These are phyloP conservation scores for Argyresthia albistria DNA, from an alignment of 2,888 invertebrate species.

Conservation along the genomic window DNA sequence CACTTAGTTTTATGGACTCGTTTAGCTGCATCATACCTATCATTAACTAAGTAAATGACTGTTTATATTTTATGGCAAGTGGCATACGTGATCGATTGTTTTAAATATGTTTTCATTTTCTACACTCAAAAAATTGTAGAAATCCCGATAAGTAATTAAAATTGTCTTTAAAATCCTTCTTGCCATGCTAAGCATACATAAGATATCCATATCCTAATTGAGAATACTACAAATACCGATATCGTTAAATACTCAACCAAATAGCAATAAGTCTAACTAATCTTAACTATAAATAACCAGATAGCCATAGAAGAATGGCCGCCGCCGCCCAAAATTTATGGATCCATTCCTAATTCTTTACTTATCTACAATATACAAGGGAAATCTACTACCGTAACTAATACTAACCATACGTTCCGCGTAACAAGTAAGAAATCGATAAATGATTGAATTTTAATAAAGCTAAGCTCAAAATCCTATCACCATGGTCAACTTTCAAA, in stretches of 20 bases:
- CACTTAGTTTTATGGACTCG: too few relatives aligned
- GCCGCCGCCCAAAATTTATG: constrained; percentile 29
- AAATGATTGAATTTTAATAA: constrained; percentile 1
- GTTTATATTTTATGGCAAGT: too few relatives aligned
- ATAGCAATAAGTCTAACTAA: constrained; percentile 23
- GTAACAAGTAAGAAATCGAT: constrained; percentile 14
- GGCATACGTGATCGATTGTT: too few relatives aligned
- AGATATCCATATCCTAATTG: not conserved
- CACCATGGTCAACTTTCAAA: constrained; percentile 1
- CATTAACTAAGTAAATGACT: too few relatives aligned
- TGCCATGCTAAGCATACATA: too few relatives aligned
- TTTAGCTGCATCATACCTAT: too few relatives aligned
- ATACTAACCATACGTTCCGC: constrained; percentile 7
- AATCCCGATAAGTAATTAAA: too few relatives aligned
- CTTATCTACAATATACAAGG: constrained; percentile 21
- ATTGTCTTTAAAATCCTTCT: too few relatives aligned
- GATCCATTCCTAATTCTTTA: constrained; percentile 16
- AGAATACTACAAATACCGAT: constrained; percentile 16
- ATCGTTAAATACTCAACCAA: constrained; percentile 9
- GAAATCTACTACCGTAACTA: not conserved
- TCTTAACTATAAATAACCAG: constrained; percentile 37
- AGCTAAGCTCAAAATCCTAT: constrained; percentile 1
- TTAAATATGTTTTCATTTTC: too few relatives aligned
- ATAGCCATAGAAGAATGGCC: constrained; percentile 13
- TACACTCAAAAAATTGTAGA: too few relatives aligned